Evolutionary conservation across 2,113 vertebrate genomes (phyloP), one percentile per base, ranked within the genome.

Genomic region (Leuciscus idus): DNA sequence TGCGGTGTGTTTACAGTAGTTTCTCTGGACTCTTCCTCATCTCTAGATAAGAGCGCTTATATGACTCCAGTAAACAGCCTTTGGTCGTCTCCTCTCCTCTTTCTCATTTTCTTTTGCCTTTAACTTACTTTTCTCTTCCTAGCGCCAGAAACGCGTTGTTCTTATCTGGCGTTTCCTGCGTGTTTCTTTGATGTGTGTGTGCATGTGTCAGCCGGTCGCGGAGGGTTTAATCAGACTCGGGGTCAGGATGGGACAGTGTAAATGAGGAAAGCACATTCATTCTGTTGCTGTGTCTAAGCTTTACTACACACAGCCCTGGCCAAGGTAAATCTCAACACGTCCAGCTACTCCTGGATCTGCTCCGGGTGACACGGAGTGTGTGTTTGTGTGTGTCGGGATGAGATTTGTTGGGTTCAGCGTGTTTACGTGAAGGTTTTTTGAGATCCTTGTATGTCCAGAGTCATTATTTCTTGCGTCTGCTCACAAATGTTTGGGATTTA

Each of bases 251-350:
- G 46, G 50, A 92, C 92, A 91, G 91, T 92, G 89, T 43, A 21
- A 72, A 88, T 91, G 92, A 91, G 88, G 85, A 88, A 75, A 83
- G 81, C 84, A 86, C 86, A 85, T 81, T 55, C 84, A 86, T 81
- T 88, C 85, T 26, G 85, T 83, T 86, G 88, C 86, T 85, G 75
- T 75, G 81, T 86, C 66, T 64, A 57, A 57, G 55, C 55, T 57
- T 57, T 57, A 57, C 55, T 57, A 57, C 55, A 57, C 55, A 8
- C 28, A 21, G 30, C 11, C 28, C 28, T 26, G 4, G 19, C 33
- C 68, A 72, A 39, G 68, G 68, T 62, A 55, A 13, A 23, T 59
- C 33, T 57, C 68, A 23, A 23, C 33, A 5, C 33, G 9, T 57
- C 55, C 30, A 74, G 83, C 57, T 17, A 39, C 33, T 21, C 19